Evolutionary conservation across 2,113 vertebrate genomes (phyloP).

Genomic region (Rattus rattus): DNA sequence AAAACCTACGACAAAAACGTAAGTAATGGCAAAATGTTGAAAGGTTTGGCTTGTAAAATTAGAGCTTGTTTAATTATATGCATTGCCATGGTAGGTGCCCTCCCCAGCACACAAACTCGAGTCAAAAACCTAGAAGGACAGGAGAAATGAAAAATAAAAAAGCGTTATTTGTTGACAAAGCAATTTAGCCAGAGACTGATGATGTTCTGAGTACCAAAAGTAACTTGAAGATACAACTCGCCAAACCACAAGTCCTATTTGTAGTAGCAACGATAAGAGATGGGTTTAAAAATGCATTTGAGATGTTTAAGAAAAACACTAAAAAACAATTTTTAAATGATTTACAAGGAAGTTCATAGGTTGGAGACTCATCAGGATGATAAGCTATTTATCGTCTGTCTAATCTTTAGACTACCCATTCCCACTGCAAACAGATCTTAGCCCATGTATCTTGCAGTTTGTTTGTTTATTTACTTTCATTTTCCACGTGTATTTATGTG

Average conservation of each 20-base stretch:
- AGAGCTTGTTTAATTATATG: background rate
- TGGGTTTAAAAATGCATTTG: background rate
- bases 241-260: background rate
- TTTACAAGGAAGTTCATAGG: background rate
- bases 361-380: background rate
- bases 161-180: background rate
- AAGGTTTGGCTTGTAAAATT: conserved; percentile 18
- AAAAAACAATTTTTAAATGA: conserved; percentile 1
- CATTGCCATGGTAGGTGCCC: background rate
- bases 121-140: background rate
- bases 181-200: background rate
- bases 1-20: background rate
- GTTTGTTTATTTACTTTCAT: background rate
- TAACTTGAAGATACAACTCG: background rate
- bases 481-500: background rate
- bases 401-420: conserved; percentile 10
- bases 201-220: background rate
- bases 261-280: background rate
- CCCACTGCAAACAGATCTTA: background rate
- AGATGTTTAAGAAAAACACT: background rate
- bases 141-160: background rate
- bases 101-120: background rate
- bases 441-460: background rate
- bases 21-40: background rate
- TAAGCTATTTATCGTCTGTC: background rate